Evolutionary conservation across 2,888 invertebrate species (phyloP).

Genomic region (Myopa testacea): DNA sequence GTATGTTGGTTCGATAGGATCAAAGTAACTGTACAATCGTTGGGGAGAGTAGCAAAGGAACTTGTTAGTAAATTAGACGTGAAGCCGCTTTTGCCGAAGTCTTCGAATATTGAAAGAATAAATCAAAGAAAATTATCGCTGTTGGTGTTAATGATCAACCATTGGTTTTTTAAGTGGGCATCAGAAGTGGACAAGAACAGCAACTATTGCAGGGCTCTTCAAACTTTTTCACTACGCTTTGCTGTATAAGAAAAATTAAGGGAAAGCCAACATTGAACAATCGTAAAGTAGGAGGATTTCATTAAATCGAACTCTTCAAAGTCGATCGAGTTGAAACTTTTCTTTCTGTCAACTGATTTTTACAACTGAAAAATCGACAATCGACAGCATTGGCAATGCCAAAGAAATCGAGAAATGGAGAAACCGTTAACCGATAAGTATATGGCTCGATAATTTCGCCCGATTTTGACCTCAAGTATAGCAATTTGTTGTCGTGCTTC

Average conservation of each 20-base stretch:
- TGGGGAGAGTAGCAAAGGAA: not conserved
- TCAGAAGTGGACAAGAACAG: not conserved
- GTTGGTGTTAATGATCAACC: conserved; percentile 33
- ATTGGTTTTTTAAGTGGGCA: conserved; percentile 17
- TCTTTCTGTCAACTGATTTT: too few species aligned
- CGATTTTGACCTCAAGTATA: conserved; percentile 23
- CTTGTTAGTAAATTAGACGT: conserved; percentile 32
- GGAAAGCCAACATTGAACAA: not conserved
- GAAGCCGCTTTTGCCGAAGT: conserved; percentile 6
- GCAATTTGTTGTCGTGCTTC: not conserved
- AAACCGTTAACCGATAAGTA: not conserved
- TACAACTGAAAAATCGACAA: not conserved
- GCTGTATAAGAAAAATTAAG: not conserved
- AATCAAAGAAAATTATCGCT: conserved; percentile 37
- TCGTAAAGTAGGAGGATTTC: not conserved
- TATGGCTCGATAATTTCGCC: conserved; percentile 13
- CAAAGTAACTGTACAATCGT: not conserved
- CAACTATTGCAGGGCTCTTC: not conserved
- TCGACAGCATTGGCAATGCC: not conserved
- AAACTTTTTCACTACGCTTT: conserved; percentile 10
- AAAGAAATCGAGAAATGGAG: not conserved
- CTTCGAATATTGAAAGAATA: conserved; percentile 21
- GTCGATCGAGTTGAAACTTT: too few species aligned
- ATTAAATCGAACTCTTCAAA: not conserved
- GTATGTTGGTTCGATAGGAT: not conserved